Percentiles rank a stretch among this genome's conserved stretches.
These are phyloP conservation scores for Callospermophilus lateralis DNA, from an alignment of 2,113 vertebrate genomes.

Conservation along the genomic window DNA sequence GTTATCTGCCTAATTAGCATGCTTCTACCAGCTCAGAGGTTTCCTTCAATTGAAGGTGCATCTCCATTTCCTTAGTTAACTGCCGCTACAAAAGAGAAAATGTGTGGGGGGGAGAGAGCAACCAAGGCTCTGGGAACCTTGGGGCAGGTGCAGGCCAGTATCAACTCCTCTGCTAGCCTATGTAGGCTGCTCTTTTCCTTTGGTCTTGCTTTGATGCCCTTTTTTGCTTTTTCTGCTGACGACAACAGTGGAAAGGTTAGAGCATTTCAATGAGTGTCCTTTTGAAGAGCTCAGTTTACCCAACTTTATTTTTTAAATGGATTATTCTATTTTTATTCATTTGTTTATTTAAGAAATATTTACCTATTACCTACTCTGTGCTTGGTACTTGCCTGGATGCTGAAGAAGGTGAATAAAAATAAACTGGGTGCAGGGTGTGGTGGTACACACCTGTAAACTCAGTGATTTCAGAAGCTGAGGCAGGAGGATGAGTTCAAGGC, in stretches of 20 bases:
- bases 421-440: not conserved
- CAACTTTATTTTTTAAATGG: not conserved
- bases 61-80: not conserved
- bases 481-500: too few relatives aligned
- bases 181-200: not conserved
- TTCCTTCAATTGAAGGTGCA: not conserved
- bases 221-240: not conserved
- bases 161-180: not conserved
- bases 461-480: too few relatives aligned
- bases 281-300: not conserved
- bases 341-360: not conserved
- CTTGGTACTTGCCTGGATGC: not conserved
- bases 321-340: not conserved
- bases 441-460: too few relatives aligned
- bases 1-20: not conserved
- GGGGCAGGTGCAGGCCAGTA: accelerated
- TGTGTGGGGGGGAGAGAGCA: not conserved
- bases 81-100: not conserved
- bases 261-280: not conserved
- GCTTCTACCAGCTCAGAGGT: not conserved
- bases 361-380: not conserved
- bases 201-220: not conserved
- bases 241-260: not conserved
- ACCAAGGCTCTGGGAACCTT: not conserved
- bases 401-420: not conserved